Conservation (phyloP, 2,797 vertebrate species). For the Neoniphon sammara region DNA sequence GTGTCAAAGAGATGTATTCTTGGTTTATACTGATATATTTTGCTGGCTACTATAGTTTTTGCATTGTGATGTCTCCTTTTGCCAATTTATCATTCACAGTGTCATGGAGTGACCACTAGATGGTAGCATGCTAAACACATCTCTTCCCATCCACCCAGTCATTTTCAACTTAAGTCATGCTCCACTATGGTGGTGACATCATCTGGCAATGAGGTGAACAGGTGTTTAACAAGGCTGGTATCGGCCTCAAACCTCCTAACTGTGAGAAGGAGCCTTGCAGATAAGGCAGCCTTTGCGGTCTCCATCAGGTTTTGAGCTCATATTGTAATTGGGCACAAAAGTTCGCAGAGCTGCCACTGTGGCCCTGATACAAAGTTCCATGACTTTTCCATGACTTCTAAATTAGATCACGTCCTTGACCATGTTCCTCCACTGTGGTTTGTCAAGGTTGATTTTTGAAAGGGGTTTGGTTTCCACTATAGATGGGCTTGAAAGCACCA, state of each 20-base stretch:
- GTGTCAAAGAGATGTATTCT: slow-evolving; percentile 3
- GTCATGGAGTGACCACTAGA: slow-evolving; percentile 73
- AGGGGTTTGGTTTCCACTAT: too few species aligned
- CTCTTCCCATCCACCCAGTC: slow-evolving; percentile 5
- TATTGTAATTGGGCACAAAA: too few species aligned
- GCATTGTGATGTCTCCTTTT: background rate
- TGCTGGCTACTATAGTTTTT: slow-evolving; percentile 5
- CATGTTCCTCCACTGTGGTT: too few species aligned
- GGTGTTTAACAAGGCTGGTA: slow-evolving; percentile 3
- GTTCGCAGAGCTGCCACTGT: background rate
- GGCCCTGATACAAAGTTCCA: background rate
- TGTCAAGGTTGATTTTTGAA: too few species aligned
- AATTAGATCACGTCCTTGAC: too few species aligned
- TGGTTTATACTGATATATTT: background rate
- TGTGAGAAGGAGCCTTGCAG: background rate
- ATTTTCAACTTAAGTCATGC: slow-evolving; percentile 23
- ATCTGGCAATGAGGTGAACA: slow-evolving; percentile 43
- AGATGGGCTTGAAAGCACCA: too few species aligned
- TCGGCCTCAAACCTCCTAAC: background rate
- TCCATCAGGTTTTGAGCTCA: background rate
- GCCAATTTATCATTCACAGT: slow-evolving; percentile 33
- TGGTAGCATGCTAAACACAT: slow-evolving; percentile 76
- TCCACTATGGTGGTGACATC: slow-evolving; percentile 65
- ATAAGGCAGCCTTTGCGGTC: background rate
- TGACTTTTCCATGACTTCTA: too few species aligned